phyloP scores from a whole-genome alignment of 2,113 vertebrate species.

The Limanda limanda region DNA sequence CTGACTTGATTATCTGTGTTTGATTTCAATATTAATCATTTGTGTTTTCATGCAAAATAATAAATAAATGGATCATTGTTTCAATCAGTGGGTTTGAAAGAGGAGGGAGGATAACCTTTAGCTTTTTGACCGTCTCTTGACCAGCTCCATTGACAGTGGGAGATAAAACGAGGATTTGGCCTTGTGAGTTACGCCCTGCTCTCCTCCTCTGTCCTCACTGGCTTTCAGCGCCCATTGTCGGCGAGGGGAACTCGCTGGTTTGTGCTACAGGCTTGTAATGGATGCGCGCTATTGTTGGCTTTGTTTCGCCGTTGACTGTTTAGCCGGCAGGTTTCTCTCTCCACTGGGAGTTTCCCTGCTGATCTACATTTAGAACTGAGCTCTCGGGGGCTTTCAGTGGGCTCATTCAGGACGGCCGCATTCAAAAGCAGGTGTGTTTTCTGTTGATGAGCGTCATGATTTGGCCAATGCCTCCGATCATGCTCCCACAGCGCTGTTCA shows the following conservation, averaged over 20 bases:
- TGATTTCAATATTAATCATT: too few relatives aligned
- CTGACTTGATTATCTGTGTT: too few relatives aligned
- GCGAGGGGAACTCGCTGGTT: constrained; percentile 42
- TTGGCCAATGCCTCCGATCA: not conserved
- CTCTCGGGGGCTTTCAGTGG: constrained; percentile 40
- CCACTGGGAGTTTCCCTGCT: constrained; percentile 41
- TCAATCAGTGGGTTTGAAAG: not conserved
- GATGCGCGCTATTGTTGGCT: constrained; percentile 43
- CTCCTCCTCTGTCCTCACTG: constrained; percentile 12
- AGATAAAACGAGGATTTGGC: too few relatives aligned
- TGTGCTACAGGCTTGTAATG: constrained; percentile 51
- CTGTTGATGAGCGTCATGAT: not conserved
- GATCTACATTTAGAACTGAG: constrained; percentile 25
- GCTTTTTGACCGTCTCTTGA: not conserved
- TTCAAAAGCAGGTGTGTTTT: constrained; percentile 44
- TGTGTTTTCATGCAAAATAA: too few relatives aligned
- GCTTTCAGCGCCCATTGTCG: constrained; percentile 58
- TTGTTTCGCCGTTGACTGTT: constrained; percentile 59
- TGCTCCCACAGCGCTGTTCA: not conserved
- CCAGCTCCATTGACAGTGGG: not conserved
- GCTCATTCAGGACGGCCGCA: not conserved
- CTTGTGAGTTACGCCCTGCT: not conserved
- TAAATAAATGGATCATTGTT: too few relatives aligned
- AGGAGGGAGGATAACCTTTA: not conserved
- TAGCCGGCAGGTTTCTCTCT: constrained; percentile 29